Evolutionary conservation across 2,113 vertebrate genomes (phyloP), one percentile per base, ranked within the genome.

Genomic region (Siniperca knerii): DNA sequence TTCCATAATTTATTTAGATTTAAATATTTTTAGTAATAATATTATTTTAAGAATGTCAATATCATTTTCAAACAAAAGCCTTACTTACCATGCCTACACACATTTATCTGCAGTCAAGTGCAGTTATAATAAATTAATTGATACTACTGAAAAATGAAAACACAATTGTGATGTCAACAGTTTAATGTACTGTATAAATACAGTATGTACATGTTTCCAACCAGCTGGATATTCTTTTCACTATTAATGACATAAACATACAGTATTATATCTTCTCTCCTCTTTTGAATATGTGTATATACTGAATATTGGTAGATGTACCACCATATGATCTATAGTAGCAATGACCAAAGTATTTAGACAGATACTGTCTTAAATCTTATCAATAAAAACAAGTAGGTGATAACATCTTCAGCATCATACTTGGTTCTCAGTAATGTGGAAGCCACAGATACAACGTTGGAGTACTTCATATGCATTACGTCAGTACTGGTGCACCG

Each of bases 111-210:
- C 66, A 48, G 25, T 15, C 7, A n/a, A n/a, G 40, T 68, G 18
- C 20, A 8, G 66, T 60, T 50, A 21, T 13, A 29, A 42, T 21
- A 62, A 50, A 69, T 60, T 0, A 6, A 60, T 1, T 35, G 8
- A 48, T 46, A 29, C 18, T 7, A 57, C 40, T 11, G 29, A 70
- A 15, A 42, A 62, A 69, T 46, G 20, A 81, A 66, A 87, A 75
- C 77, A 81, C 35, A 68, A 0, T 10, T 55, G 7, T 55, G 12
- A 55, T 65, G 18, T 75, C 4, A 12, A 18, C 78, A 35, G n/a
- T 82, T 87, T 86, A 84, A 71, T 78, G 10, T 48, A 64, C 79
- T 79, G 50, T 79, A 77, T 87, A 50, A 84, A 79, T 84, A 81
- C 76, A 77, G 81, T 1, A 50, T 81, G 9, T 65, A 77, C 65